Evolutionary conservation across 2,797 vertebrate species (phyloP), one percentile per base, ranked within the genome.

Genomic region (Lepus townsendii): DNA sequence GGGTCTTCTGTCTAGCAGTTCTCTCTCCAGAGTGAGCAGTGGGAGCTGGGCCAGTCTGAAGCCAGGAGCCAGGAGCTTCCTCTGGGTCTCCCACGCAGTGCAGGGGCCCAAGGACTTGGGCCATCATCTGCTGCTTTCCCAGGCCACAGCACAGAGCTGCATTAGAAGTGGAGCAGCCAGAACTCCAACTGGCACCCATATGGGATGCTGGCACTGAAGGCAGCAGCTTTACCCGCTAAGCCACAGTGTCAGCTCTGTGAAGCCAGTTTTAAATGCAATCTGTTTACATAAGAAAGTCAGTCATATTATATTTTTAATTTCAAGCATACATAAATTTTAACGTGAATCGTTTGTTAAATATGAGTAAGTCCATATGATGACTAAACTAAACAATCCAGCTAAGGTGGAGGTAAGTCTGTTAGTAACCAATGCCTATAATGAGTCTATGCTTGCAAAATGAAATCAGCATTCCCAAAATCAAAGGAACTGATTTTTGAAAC

Each of bases 391-490:
- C 35, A 78, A 38, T 87, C 32, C 27, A 93, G 26, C 7, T 66
- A 50, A 77, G 30, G 52, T 63, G 50, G 93, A 94, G 42, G 68
- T 87, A 63, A 90, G 4, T 4, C 47, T 24, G 54, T 91, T 92
- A 84, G 30, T 88, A 8, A 5, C 27, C 89, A 87, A 65, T 62
- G 16, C 42, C 9, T 82, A 4, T 26, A 72, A 57, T 50, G 3
- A 78, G 6, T 62, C n/a, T 78, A 30, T 72, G 7, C 42, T 85
- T 88, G 83, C 14, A 79, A 93, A 60, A 5, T 38, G 8, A 94
- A 84, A 68, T 60, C 54, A 80, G 63, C 35, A 65, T 87, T 72
- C 2, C 11, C 79, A 88, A 89, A 86, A 13, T 62, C 79, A 91
- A 83, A 75, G 4, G 24, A 71, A 16, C 3, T 32, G 30, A 32